Evolutionary conservation across 2,113 vertebrate genomes (phyloP).

Genomic region (Leiothrix lutea): DNA sequence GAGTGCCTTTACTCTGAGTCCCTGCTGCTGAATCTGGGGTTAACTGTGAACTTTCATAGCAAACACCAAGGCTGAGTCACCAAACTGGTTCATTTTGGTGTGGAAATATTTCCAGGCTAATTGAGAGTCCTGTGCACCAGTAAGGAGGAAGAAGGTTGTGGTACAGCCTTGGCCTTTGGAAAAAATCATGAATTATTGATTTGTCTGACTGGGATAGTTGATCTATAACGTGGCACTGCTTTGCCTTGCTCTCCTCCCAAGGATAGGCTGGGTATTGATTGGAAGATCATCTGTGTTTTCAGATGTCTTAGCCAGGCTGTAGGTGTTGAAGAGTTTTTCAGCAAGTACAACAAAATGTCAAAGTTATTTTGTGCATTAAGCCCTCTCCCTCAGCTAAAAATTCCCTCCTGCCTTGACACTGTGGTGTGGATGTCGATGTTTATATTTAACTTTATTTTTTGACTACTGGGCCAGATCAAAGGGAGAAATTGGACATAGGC

Average conservation of each 20-base stretch:
- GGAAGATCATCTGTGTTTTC: slow-evolving; percentile 7
- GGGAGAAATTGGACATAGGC: background rate
- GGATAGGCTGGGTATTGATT: background rate
- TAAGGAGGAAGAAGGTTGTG: background rate
- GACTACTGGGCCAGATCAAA: background rate
- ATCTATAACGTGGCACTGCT: background rate
- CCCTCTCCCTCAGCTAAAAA: background rate
- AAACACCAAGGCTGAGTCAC: background rate
- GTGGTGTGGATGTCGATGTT: background rate
- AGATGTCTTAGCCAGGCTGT: background rate
- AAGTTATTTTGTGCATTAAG: slow-evolving; percentile 4
- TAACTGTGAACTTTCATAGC: background rate
- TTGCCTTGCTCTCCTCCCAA: background rate
- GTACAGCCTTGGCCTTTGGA: background rate
- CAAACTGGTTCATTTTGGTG: background rate
- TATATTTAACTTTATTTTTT: slow-evolving; percentile 20
- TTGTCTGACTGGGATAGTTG: background rate
- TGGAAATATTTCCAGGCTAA: background rate
- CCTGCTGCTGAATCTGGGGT: background rate
- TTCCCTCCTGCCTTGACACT: background rate
- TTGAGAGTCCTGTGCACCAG: background rate
- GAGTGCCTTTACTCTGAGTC: background rate
- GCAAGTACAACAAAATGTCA: background rate
- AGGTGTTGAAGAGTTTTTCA: background rate
- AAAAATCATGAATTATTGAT: background rate